Percentiles rank a stretch among this genome's conserved stretches.
Conservation (phyloP, 2,888 invertebrate genomes). For the Nycteola revayana region DNA sequence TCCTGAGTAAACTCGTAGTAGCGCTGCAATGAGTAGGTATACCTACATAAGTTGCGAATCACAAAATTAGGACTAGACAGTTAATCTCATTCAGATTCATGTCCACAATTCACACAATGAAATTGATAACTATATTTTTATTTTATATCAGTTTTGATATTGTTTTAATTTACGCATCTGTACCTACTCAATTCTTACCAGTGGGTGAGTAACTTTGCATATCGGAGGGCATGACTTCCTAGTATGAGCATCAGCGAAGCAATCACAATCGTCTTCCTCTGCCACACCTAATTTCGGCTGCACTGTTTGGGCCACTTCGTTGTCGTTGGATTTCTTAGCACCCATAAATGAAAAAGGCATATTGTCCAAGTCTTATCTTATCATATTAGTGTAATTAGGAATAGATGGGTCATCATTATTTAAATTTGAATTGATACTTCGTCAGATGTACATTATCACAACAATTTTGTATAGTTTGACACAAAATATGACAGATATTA, state of each 20-base stretch:
- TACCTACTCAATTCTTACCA: constrained; percentile 56
- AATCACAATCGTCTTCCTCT: constrained; percentile 41
- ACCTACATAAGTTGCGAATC: too few relatives aligned
- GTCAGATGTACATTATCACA: too few relatives aligned
- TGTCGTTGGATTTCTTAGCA: constrained; percentile 2
- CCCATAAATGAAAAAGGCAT: constrained; percentile 42
- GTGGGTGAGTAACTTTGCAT: constrained; percentile 63
- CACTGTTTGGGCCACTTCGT: neutral
- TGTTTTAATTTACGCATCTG: too few relatives aligned
- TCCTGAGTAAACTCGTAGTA: constrained; percentile 86
- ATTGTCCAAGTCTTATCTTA: constrained; percentile 17
- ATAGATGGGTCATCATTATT: constrained; percentile 33
- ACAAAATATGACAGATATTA: too few relatives aligned
- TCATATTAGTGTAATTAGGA: constrained; percentile 35
- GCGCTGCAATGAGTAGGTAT: too few relatives aligned
- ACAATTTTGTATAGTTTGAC: too few relatives aligned
- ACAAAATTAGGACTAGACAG: too few relatives aligned
- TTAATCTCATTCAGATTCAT: too few relatives aligned
- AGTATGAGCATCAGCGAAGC: constrained; percentile 38
- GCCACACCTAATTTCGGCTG: constrained; percentile 7
- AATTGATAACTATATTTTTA: too few relatives aligned
- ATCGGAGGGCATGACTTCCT: constrained; percentile 45
- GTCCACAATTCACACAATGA: too few relatives aligned
- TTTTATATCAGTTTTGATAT: too few relatives aligned
- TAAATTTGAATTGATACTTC: too few relatives aligned